Conservation (phyloP, 2,888 invertebrate genomes). For the Deilephila porcellus region DNA sequence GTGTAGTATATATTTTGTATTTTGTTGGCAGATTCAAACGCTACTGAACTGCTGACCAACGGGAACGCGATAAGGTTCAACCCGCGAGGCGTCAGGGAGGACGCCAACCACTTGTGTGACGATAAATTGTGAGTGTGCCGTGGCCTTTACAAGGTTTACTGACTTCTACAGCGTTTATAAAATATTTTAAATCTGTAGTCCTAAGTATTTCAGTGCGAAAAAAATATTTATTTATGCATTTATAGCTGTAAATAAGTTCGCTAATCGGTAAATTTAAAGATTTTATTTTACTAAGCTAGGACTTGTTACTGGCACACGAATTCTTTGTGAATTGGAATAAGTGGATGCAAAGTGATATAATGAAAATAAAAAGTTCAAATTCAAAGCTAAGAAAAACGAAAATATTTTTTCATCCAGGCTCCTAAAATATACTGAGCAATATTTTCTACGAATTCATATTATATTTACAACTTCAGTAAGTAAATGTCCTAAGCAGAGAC, state of each 20-base stretch:
- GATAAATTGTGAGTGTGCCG: conserved; percentile 59
- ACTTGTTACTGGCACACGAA: not conserved
- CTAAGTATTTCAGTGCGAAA: not conserved
- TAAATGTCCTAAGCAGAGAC: not conserved
- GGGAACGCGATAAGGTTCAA: conserved; percentile 66
- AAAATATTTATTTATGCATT: not conserved
- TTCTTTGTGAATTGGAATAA: not conserved
- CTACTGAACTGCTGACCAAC: conserved; percentile 63
- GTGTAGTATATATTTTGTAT: not conserved
- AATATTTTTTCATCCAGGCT: not conserved
- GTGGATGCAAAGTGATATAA: not conserved
- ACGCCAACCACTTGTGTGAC: conserved; percentile 56
- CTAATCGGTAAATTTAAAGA: not conserved
- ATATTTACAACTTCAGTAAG: not conserved
- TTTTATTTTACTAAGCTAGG: not conserved
- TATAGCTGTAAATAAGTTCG: not conserved
- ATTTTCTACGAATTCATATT: not conserved
- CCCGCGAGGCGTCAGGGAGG: conserved; percentile 58
- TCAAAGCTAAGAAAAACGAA: not conserved
- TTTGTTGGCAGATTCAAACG: conserved; percentile 66
- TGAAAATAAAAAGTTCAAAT: conserved; percentile 14
- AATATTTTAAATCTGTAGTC: not conserved
- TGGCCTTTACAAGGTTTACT: conserved; percentile 37
- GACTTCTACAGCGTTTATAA: conserved; percentile 32
- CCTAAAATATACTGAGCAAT: not conserved